phyloP scores from a whole-genome alignment of 2,113 vertebrate species.

The Chunga burmeisteri region DNA sequence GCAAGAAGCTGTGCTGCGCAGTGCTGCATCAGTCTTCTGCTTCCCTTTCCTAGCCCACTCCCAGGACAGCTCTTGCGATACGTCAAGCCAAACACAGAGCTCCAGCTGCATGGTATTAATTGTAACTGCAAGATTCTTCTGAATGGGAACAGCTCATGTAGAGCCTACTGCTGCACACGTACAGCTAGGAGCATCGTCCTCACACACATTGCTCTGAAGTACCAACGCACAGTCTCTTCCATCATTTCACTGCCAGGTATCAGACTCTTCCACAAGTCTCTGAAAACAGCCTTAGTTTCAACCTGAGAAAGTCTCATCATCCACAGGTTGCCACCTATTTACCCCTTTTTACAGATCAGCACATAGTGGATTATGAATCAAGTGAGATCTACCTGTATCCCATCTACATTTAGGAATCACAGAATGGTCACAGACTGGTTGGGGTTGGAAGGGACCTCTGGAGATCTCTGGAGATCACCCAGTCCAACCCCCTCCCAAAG shows the following conservation, averaged over 20 bases:
- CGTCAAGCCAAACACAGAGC: neutral
- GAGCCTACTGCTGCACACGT: neutral
- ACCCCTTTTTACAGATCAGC: neutral
- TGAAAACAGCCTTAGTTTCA: neutral
- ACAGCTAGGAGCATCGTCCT: accelerated
- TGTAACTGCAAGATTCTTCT: neutral
- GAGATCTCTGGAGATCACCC: too few relatives aligned
- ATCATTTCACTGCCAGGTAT: neutral
- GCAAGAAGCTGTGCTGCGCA: neutral
- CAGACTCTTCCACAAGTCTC: neutral
- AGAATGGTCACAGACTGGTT: too few relatives aligned
- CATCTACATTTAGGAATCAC: neutral
- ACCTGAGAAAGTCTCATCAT: neutral
- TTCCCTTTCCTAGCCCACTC: neutral
- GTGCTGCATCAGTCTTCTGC: neutral
- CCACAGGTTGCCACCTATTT: neutral
- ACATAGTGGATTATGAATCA: neutral
- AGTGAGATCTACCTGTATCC: neutral
- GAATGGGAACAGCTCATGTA: neutral
- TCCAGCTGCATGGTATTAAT: neutral
- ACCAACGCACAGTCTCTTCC: neutral
- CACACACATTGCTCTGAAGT: neutral
- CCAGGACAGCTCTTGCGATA: neutral
- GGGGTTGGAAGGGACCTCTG: too few relatives aligned
- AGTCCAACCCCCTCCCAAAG: too few relatives aligned